These are phyloP conservation scores for Steinernema feltiae DNA, from an alignment of 1,140 invertebrate species.

Conservation along the genomic window DNA sequence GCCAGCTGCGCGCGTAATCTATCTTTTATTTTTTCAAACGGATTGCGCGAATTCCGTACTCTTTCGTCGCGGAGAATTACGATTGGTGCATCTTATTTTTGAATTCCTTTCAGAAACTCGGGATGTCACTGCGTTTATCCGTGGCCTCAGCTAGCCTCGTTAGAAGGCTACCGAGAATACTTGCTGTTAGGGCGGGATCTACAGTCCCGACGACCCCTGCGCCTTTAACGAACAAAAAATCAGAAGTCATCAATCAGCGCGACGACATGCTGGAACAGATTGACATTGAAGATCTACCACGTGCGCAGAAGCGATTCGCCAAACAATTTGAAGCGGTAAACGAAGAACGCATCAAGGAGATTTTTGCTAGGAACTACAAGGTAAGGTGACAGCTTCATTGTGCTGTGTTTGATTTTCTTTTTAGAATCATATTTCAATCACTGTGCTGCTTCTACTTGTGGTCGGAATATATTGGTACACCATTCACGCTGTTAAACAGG, in stretches of 20 bases:
- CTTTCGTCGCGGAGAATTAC: no score
- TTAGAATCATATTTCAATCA: slow-evolving; percentile 19
- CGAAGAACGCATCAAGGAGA: slow-evolving; percentile 49
- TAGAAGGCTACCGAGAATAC: neutral
- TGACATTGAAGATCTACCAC: slow-evolving; percentile 52
- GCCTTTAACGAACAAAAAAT: neutral
- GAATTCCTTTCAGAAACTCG: no score
- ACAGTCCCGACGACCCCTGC: neutral
- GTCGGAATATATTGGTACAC: slow-evolving; percentile 54
- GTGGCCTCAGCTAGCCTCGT: neutral
- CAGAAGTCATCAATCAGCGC: slow-evolving; percentile 12
- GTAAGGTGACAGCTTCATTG: slow-evolving; percentile 17
- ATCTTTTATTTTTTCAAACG: no score
- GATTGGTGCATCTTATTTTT: no score
- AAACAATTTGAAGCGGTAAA: slow-evolving; percentile 55
- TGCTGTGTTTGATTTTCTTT: slow-evolving; percentile 23
- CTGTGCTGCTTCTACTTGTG: neutral
- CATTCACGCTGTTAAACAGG: slow-evolving; percentile 51
- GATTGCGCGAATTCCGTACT: no score
- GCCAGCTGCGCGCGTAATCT: no score
- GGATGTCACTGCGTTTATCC: neutral
- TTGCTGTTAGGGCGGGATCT: neutral
- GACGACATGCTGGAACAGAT: slow-evolving; percentile 50
- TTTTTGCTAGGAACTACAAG: slow-evolving; percentile 55
- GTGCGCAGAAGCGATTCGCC: slow-evolving; percentile 54